Evolutionary conservation across 2,888 invertebrate species (phyloP), one percentile per base, ranked within the genome.

Genomic region (Melinaea marsaeus): DNA sequence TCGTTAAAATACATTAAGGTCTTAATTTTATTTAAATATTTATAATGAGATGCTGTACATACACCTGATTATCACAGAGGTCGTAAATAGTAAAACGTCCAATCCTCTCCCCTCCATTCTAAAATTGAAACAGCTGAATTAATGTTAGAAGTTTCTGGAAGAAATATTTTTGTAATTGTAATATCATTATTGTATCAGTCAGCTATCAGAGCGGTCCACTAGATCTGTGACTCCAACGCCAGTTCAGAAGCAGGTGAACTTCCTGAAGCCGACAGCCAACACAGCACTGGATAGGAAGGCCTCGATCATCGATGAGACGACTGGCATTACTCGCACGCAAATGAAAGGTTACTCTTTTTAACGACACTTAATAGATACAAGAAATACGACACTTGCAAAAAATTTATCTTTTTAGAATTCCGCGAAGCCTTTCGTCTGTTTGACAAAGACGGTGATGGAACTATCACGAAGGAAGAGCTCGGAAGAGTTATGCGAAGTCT

Each of bases 381-480:
- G 1, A 22, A 22, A 22, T 22, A 22, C 22, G 22, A 22, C 22
- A 22, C 22, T 22, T 22, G 22, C 22, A 22, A 22, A 22, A n/a
- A 9, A 42, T 6, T 9, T 42, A 9, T 42, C 2, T 42, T 37
- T 37, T 0, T 78, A 95, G 96, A 96, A 83, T 96, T 96, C 79
- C 94, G 96, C 42, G 96, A 96, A 81, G 96, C 96, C 1, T 96
- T 96, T 83, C 94, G 96, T 57, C 91, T 97, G 9, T 96, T 97
- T 80, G 96, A 97, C 88, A 96, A 96, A 83, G 96, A 97, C 74
- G 96, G 96, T 5, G 96, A 96, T 73, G 96, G 96, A 1, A 95
- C 95, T 68, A 96, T 97, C 75, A 96, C 96, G 3, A 96, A 96
- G 81, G 96, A 96, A 74, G 96, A 96, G 79, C 91, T 96, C 65